Evolutionary conservation across 1,140 invertebrate species (phyloP).

Genomic region (Zaprionus inermis): DNA sequence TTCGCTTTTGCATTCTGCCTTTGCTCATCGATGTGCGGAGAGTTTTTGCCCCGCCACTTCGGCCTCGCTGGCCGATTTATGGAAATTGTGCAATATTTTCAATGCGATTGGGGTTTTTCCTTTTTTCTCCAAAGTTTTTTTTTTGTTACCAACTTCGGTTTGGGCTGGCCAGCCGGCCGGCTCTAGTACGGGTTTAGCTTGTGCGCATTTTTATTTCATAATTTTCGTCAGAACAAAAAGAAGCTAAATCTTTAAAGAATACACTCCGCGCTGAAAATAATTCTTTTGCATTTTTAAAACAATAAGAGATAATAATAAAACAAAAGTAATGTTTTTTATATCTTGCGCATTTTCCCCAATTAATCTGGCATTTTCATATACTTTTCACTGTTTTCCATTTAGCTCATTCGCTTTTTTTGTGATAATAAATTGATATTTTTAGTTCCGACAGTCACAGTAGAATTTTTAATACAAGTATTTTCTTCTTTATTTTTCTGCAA

Average conservation of each 20-base stretch:
- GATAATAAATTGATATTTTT: neutral
- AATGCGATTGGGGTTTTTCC: conserved; percentile 9
- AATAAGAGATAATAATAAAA: neutral
- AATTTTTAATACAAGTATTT: neutral
- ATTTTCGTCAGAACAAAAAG: conserved; percentile 2
- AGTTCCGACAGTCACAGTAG: neutral
- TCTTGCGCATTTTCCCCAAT: neutral
- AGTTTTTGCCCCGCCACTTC: conserved; percentile 23
- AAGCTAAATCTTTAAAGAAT: neutral
- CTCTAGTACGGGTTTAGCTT: neutral
- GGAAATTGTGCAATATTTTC: conserved; percentile 76
- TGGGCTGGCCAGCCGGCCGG: neutral
- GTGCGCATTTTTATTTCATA: conserved; percentile 19
- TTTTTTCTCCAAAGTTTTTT: neutral
- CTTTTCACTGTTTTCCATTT: neutral
- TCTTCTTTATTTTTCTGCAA: conserved; percentile 9
- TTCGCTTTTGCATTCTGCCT: conserved; percentile 62
- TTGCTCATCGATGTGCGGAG: conserved; percentile 50
- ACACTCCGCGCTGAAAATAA: neutral
- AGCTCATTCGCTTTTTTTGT: neutral
- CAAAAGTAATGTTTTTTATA: neutral
- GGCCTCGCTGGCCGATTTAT: conserved; percentile 59
- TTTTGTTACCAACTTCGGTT: neutral
- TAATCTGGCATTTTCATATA: neutral
- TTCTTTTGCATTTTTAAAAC: neutral